Percentiles rank a stretch among this genome's conserved stretches.
Conservation (phyloP, 2,113 vertebrate genomes). For the Ameiurus melas region DNA sequence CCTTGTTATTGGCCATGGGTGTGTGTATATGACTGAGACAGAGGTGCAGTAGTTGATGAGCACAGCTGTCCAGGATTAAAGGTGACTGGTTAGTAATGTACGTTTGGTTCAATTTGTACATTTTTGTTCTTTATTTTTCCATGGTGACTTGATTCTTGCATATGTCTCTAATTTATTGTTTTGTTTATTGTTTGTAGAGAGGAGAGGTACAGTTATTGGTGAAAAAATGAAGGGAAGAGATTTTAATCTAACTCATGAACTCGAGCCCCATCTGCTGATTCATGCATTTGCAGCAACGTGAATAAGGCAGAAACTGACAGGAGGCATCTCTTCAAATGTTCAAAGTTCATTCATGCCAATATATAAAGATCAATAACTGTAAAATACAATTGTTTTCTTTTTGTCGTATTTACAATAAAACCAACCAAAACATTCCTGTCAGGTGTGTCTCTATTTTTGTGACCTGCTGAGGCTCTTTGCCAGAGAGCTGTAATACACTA, state of each 20-base stretch:
- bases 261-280: conserved; percentile 52
- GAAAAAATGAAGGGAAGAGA: conserved; percentile 13
- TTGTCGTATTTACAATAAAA: conserved; percentile 68
- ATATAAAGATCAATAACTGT: conserved; percentile 63
- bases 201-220: conserved; percentile 41
- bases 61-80: conserved; percentile 39
- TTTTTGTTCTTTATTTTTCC: conserved; percentile 37
- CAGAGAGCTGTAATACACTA: background rate
- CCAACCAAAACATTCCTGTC: conserved; percentile 50
- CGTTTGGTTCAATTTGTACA: conserved; percentile 52
- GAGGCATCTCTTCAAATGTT: conserved; percentile 56
- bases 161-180: conserved; percentile 47
- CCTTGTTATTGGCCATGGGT: conserved; percentile 63
- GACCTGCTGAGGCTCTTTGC: background rate
- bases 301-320: conserved; percentile 53
- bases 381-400: conserved; percentile 66
- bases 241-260: conserved; percentile 41
- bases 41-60: conserved; percentile 22
- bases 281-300: conserved; percentile 56
- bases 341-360: conserved; percentile 60
- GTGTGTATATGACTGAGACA: conserved; percentile 42
- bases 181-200: conserved; percentile 46
- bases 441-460: conserved; percentile 24
- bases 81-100: conserved; percentile 51
- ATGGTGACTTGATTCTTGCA: conserved; percentile 39